Evolutionary conservation across 2,888 invertebrate species (phyloP), one percentile per base, ranked within the genome.

Genomic region (Diplazon laetatorius): DNA sequence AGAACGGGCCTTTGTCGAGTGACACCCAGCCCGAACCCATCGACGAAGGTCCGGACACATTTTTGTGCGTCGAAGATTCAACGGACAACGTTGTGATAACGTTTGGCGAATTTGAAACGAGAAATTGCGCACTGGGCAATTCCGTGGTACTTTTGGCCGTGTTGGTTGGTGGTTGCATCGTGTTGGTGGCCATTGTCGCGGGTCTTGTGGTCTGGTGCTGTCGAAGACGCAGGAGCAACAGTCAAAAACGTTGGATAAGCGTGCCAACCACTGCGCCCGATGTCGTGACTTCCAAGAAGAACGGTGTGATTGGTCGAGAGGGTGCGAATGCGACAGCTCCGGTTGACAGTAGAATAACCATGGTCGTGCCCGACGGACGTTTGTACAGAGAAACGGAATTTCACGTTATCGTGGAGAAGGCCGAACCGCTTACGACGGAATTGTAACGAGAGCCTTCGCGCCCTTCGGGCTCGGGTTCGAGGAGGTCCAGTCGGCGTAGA

Each of bases 381-480:
- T 95, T 96, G 14, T 97, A 97, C 88, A 93, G 95, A 87, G 96
- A 97, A 92, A 97, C 97, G 9, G 96, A 97, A 91, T 94, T 97
- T 85, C 95, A 96, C 90, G 95, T 97, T 86, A 95, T 97, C 88
- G 95, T 96, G 82, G 97, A 97, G 92, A 94, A 95, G 90, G 95
- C 96, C 52, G 96, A 96, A 91, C 94, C 96, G 59, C 92, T 96
- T 76, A 96, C 96, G 82, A 96, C 96, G 83, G 95, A 96, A 91
- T 93, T 96, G 90, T 95, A 91, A 91, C 92, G 86, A 87, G 88
- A 87, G 76, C 78, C 85, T 71, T 76, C 86, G 75, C 74, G 82
- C 82, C 80, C 87, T 68, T 79, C 86, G 60, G 82, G 85, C 78
- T 84, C 84, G 3, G 63, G 81, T 22, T 77, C 76, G 55, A 73